Percentiles rank a stretch among this genome's conserved stretches.
Conservation (phyloP, 2,888 invertebrate genomes). For the Onchidella celtica region DNA sequence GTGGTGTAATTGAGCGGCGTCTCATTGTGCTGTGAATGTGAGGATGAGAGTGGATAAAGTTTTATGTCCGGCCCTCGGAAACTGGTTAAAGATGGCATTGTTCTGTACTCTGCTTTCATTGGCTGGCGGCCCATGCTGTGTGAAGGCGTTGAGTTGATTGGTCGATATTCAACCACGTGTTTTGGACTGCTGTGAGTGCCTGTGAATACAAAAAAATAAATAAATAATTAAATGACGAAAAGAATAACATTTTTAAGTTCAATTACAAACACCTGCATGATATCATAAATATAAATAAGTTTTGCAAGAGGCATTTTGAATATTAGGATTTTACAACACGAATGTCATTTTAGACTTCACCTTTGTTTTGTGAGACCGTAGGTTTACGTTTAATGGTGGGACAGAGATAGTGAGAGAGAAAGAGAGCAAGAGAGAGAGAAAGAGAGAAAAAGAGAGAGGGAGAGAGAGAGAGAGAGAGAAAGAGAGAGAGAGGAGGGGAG, state of each 20-base stretch:
- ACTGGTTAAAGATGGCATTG: conserved; percentile 46
- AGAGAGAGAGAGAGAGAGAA: not conserved
- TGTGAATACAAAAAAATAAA: not conserved
- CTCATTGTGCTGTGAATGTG: conserved; percentile 22
- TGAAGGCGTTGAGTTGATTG: conserved; percentile 34
- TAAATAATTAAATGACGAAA: not conserved
- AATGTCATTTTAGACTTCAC: too few species aligned
- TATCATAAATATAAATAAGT: too few species aligned
- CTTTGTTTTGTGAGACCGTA: too few species aligned
- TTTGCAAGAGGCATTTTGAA: too few species aligned
- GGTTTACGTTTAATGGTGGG: too few species aligned
- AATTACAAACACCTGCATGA: too few species aligned
- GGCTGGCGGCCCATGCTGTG: conserved; percentile 29
- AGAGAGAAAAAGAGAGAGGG: not conserved
- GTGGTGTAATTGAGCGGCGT: conserved; percentile 21
- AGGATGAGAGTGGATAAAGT: conserved; percentile 1
- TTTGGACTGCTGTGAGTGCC: conserved; percentile 47
- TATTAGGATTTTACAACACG: too few species aligned
- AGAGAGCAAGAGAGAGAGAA: too few species aligned
- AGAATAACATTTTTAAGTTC: too few species aligned
- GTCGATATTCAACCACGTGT: conserved; percentile 41
- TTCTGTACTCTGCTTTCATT: conserved; percentile 42
- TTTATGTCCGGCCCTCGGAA: conserved; percentile 20
- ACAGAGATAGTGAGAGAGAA: too few species aligned
- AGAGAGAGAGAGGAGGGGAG: not conserved